These are phyloP conservation scores for western clawed frog (Xenopus tropicalis) DNA, from an alignment of 2,113 vertebrate genomes.

Conservation along the genomic window DNA sequence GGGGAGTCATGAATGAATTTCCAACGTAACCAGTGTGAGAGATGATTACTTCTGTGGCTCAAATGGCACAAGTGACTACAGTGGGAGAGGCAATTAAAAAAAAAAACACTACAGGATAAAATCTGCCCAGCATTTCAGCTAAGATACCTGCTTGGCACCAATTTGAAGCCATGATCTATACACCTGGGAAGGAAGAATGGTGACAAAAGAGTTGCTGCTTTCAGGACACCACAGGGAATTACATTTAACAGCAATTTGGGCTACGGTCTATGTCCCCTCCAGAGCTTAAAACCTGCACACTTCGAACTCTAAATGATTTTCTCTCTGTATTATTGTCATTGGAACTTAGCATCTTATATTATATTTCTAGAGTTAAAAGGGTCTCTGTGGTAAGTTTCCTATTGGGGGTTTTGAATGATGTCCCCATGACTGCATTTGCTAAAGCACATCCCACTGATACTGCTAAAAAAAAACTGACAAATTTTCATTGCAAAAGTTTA, in stretches of 20 bases:
- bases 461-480: too few species aligned
- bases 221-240: slow-evolving; percentile 34
- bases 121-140: slow-evolving; percentile 29
- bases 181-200: slow-evolving; percentile 38
- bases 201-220: slow-evolving; percentile 32
- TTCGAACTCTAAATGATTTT: slow-evolving; percentile 18
- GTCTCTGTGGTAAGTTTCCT: slow-evolving; percentile 18
- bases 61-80: slow-evolving; percentile 42
- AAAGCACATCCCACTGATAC: too few species aligned
- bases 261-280: slow-evolving; percentile 9
- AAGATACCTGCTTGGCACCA: slow-evolving; percentile 41
- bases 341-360: background rate
- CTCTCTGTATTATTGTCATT: slow-evolving; percentile 11
- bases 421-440: too few species aligned
- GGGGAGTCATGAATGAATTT: slow-evolving; percentile 30
- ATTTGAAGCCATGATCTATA: slow-evolving; percentile 39
- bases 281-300: slow-evolving; percentile 17
- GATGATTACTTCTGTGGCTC: slow-evolving; percentile 40
- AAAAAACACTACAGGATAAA: slow-evolving; percentile 42
- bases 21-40: slow-evolving; percentile 24
- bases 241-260: slow-evolving; percentile 39
- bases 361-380: slow-evolving; percentile 6
- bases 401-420: slow-evolving; percentile 15
- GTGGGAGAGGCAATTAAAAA: slow-evolving; percentile 41
- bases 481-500: too few species aligned